phyloP scores from a whole-genome alignment of 2,888 invertebrate genomes.

The Ethmia dodecea region DNA sequence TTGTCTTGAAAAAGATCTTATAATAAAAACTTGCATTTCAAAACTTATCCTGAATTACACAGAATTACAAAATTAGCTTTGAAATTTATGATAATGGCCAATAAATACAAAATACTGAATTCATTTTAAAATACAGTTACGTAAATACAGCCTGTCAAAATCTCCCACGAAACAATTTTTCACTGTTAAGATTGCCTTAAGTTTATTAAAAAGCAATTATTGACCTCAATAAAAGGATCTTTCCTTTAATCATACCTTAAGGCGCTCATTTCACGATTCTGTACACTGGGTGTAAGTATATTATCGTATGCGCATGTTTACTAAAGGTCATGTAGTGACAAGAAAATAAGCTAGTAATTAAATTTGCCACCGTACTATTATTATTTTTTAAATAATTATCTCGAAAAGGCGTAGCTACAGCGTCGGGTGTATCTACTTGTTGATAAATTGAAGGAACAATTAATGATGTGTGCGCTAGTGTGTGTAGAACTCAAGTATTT shows the following conservation, averaged over 20 bases:
- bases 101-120: no score
- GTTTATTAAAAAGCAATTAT: conserved; percentile 57
- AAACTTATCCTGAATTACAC: no score
- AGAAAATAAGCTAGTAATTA: conserved; percentile 48
- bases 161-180: conserved; percentile 29
- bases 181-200: conserved; percentile 29
- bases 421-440: conserved; percentile 21
- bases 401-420: conserved; percentile 34
- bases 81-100: no score
- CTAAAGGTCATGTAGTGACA: conserved; percentile 42
- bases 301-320: conserved; percentile 22
- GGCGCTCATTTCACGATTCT: conserved; percentile 21
- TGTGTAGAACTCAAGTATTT: conserved; percentile 5
- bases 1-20: no score
- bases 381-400: conserved; percentile 38
- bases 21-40: no score
- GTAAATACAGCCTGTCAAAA: conserved; percentile 26
- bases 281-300: conserved; percentile 23
- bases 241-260: conserved; percentile 39
- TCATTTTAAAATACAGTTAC: conserved; percentile 11
- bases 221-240: conserved; percentile 42
- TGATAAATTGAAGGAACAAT: conserved; percentile 51
- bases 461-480: conserved; percentile 31
- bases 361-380: conserved; percentile 31
- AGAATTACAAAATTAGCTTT: no score